Conservation (phyloP, 2,113 vertebrate genomes). For the Marcusenius ussheri region DNA sequence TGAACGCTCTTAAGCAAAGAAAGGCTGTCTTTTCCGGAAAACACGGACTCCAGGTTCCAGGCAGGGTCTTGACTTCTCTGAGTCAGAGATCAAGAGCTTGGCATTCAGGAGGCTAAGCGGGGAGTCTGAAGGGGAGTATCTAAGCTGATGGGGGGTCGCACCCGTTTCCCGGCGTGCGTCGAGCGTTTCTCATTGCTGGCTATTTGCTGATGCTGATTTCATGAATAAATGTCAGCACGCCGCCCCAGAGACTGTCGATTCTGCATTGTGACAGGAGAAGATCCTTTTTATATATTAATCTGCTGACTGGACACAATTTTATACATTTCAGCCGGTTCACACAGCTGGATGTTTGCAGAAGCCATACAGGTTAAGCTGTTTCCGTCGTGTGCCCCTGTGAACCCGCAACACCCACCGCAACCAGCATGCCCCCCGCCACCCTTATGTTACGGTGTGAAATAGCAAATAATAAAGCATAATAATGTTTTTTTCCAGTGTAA, state of each 20-base stretch:
- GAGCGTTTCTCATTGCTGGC: not conserved
- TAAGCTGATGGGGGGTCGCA: not conserved
- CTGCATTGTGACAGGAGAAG: slow-evolving; percentile 11
- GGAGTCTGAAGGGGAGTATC: not conserved
- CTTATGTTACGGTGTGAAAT: not conserved
- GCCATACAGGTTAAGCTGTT: not conserved
- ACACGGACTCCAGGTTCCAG: not conserved
- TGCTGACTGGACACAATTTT: slow-evolving; percentile 2
- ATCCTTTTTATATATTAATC: slow-evolving; percentile 4
- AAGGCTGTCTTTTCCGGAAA: not conserved
- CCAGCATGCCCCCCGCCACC: not conserved
- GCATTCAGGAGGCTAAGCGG: not conserved
- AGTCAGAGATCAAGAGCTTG: not conserved
- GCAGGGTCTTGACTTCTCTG: not conserved
- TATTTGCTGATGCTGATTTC: slow-evolving; percentile 2
- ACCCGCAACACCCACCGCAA: not conserved
- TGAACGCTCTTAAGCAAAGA: not conserved
- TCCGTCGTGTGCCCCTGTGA: not conserved
- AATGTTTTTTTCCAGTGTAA: not conserved
- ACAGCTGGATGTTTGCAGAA: not conserved
- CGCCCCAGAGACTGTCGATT: not conserved
- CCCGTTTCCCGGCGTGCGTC: not conserved
- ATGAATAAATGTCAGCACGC: not conserved
- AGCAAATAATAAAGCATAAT: not conserved
- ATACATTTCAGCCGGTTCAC: slow-evolving; percentile 6